Percentiles rank a stretch among this genome's conserved stretches.
phyloP scores from a whole-genome alignment of 2,113 vertebrate species.

The Argyrosomus japonicus region DNA sequence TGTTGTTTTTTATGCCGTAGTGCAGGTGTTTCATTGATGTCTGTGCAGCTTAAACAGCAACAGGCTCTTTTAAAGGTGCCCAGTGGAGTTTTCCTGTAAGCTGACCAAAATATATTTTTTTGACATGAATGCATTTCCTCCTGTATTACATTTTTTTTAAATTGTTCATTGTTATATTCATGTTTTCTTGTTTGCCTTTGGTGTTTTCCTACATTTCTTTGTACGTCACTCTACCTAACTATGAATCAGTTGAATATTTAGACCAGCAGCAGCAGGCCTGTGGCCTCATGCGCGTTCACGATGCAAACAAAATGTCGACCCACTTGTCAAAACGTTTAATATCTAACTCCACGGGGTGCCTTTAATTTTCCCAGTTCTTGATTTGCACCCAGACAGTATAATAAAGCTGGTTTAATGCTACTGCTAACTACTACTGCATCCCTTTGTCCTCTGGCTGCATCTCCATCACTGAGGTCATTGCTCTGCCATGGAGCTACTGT shows the following conservation, averaged over 20 bases:
- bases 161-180: not conserved
- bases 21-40: slow-evolving; percentile 73
- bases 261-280: too few species aligned
- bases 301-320: slow-evolving; percentile 8
- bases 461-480: not conserved
- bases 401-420: slow-evolving; percentile 4
- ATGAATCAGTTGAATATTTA: too few species aligned
- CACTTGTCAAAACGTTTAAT: not conserved
- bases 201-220: not conserved
- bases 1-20: slow-evolving; percentile 42
- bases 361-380: not conserved
- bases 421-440: not conserved
- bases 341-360: not conserved
- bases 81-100: not conserved
- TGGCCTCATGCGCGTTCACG: not conserved
- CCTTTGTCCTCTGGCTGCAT: slow-evolving; percentile 17
- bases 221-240: too few species aligned
- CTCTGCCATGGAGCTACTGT: slow-evolving; percentile 36
- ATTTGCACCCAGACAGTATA: slow-evolving; percentile 13
- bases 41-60: slow-evolving; percentile 17
- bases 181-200: not conserved
- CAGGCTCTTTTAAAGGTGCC: slow-evolving; percentile 28
- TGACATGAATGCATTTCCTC: not conserved
- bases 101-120: not conserved
- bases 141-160: not conserved